Evolutionary conservation across 1,140 invertebrate genomes (phyloP).

Genomic region (Lepidostoma basale): DNA sequence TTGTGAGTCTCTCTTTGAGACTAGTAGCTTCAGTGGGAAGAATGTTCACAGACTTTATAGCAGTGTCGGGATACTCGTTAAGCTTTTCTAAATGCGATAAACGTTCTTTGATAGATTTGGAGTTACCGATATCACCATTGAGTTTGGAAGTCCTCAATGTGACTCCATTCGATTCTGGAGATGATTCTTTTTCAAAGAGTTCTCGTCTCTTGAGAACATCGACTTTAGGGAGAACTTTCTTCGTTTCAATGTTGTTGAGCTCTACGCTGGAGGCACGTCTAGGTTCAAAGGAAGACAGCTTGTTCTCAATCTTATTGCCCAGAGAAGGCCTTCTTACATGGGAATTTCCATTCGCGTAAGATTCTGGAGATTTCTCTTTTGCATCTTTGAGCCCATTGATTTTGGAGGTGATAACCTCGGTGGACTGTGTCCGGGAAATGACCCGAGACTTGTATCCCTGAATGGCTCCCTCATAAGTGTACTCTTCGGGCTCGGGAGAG

Average conservation of each 20-base stretch:
- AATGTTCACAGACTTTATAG: constrained; percentile 58
- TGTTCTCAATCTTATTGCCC: constrained; percentile 61
- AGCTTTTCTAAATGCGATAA: constrained; percentile 69
- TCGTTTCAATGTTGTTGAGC: constrained; percentile 49
- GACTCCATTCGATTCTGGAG: constrained; percentile 52
- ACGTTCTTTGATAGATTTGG: constrained; percentile 74
- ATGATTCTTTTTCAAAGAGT: constrained; percentile 75
- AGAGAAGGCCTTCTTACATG: constrained; percentile 57
- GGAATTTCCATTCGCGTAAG: constrained; percentile 53
- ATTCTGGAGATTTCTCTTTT: constrained; percentile 57
- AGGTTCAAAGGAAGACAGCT: constrained; percentile 60
- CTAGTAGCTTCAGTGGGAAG: constrained; percentile 67
- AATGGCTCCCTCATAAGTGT: constrained; percentile 86
- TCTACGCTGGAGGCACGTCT: constrained; percentile 49
- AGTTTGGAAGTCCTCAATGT: constrained; percentile 49
- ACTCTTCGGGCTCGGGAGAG: constrained; percentile 73
- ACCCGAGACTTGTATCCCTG: constrained; percentile 81
- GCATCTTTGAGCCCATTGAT: constrained; percentile 51
- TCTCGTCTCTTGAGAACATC: constrained; percentile 82
- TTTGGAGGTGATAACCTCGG: constrained; percentile 53
- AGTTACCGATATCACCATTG: constrained; percentile 65
- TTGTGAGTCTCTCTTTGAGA: constrained; percentile 67
- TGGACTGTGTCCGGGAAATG: constrained; percentile 57
- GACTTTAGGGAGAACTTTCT: constrained; percentile 74
- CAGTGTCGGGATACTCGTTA: constrained; percentile 54